A percentile compares a stretch with the other conserved stretches of the same genome.
These are phyloP conservation scores for Ia io DNA, from an alignment of 2,113 vertebrate genomes.

Conservation along the genomic window DNA sequence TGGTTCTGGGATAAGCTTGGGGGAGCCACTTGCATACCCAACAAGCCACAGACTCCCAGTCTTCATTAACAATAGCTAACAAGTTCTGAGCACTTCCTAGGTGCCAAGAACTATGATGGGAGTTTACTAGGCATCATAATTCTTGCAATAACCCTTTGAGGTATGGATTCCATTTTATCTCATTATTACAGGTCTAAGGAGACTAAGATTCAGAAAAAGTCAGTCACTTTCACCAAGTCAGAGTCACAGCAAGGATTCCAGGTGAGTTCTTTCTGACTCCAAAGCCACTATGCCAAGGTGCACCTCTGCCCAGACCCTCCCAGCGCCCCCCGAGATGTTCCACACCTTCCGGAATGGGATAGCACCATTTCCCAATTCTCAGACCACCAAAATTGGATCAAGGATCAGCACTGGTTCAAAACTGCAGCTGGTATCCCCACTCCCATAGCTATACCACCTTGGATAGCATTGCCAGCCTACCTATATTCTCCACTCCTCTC, in stretches of 20 bases:
- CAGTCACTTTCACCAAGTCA: neutral
- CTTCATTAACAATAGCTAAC: neutral
- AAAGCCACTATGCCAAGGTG: neutral
- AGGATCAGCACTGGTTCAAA: neutral
- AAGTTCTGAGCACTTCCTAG: neutral
- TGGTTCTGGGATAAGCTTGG: neutral
- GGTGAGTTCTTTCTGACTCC: neutral
- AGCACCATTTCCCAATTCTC: neutral
- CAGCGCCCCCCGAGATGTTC: neutral
- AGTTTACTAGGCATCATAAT: neutral
- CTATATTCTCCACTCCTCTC: neutral
- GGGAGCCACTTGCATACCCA: neutral
- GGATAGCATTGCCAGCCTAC: too few species aligned
- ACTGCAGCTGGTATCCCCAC: neutral
- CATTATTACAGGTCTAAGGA: neutral
- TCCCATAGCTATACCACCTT: neutral
- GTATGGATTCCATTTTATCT: neutral
- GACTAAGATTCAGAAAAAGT: neutral
- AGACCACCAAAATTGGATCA: neutral
- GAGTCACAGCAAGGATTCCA: neutral
- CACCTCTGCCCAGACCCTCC: neutral
- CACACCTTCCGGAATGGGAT: neutral
- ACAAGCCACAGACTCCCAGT: neutral
- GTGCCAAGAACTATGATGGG: neutral
- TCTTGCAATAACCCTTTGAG: neutral